A percentile compares a stretch with the other conserved stretches of the same genome.
phyloP scores from a whole-genome alignment of 2,797 vertebrate species.

The Ptychobarbus kaznakovi region DNA sequence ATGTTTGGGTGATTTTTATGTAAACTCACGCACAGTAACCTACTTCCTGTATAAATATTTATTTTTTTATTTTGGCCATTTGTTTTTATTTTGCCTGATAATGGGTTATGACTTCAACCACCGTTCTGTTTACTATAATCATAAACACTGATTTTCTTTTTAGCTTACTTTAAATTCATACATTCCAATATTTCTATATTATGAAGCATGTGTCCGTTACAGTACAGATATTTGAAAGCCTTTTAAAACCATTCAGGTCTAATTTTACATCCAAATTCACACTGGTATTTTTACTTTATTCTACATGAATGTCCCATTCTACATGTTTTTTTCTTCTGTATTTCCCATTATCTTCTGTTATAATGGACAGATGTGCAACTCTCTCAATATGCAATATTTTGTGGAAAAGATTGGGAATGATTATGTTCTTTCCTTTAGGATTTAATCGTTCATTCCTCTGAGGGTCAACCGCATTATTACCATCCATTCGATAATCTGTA shows the following conservation, averaged over 20 bases:
- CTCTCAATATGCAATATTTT: neutral
- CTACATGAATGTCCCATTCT: neutral
- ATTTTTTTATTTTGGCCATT: neutral
- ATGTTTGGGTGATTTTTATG: slow-evolving; percentile 13
- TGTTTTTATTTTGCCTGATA: slow-evolving; percentile 3
- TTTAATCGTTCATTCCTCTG: slow-evolving; percentile 3
- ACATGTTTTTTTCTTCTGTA: neutral
- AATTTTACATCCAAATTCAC: neutral
- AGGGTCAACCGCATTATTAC: neutral
- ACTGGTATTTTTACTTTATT: neutral
- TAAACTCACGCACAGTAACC: slow-evolving; percentile 36
- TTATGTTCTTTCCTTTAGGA: neutral
- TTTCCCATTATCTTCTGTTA: neutral
- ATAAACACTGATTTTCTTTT: neutral
- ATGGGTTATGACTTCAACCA: neutral
- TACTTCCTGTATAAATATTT: slow-evolving; percentile 29
- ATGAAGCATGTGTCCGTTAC: neutral
- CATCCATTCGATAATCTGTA: slow-evolving; percentile 21
- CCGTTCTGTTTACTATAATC: slow-evolving; percentile 4
- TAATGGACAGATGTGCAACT: neutral
- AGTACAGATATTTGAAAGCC: neutral
- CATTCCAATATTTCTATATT: neutral
- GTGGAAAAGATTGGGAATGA: neutral
- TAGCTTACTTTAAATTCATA: neutral
- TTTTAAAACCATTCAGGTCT: neutral